phyloP scores from a whole-genome alignment of 2,888 invertebrate species.

The Carpatolechia fugitivella region DNA sequence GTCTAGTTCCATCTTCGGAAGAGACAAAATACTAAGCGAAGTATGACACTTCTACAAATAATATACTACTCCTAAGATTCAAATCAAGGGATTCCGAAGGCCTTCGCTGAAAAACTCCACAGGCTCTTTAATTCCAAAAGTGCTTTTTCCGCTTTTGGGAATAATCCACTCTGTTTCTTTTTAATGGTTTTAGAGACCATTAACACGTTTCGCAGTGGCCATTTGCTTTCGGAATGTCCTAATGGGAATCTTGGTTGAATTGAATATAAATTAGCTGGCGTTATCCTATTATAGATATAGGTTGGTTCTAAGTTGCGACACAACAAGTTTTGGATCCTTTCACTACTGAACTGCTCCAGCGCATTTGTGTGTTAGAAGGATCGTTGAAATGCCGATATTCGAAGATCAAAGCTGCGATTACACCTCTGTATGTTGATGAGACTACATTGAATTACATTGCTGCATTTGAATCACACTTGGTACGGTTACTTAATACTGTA shows the following conservation, averaged over 20 bases:
- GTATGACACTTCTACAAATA: not conserved
- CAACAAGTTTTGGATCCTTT: too few species aligned
- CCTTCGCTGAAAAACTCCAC: constrained; percentile 2
- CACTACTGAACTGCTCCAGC: not conserved
- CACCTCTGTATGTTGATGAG: too few species aligned
- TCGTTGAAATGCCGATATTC: not conserved
- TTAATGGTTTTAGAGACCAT: not conserved
- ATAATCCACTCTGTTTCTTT: constrained; percentile 1
- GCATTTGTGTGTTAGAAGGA: not conserved
- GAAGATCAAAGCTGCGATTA: not conserved
- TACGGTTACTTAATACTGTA: too few species aligned
- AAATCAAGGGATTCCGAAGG: not conserved
- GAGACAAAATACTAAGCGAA: not conserved
- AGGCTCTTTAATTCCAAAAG: constrained; percentile 4
- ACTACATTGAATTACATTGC: too few species aligned
- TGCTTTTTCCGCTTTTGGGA: constrained; percentile 4
- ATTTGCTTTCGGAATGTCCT: constrained; percentile 1
- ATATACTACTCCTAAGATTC: not conserved
- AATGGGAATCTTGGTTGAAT: constrained; percentile 5
- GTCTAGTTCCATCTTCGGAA: too few species aligned
- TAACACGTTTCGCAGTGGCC: constrained; percentile 2
- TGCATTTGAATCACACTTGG: too few species aligned
- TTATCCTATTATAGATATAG: not conserved
- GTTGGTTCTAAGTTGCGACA: not conserved
- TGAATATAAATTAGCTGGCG: not conserved